Conservation (phyloP, 1,140 invertebrate species). For the Metopolophium dirhodum region DNA sequence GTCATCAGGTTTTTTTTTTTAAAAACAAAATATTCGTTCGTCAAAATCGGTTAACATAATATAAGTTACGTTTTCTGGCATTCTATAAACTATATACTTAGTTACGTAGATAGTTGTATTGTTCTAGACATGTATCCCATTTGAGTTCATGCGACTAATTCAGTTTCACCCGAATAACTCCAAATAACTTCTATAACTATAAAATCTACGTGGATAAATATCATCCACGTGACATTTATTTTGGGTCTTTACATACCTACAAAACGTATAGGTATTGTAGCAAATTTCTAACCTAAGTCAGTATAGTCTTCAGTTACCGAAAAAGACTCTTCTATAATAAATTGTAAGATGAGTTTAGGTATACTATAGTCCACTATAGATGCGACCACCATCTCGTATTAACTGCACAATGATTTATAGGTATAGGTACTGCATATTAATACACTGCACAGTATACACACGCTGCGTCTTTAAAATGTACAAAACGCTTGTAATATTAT, state of each 20-base stretch:
- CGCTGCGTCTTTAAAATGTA: too few relatives aligned
- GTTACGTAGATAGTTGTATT: background rate
- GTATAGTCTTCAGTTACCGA: too few relatives aligned
- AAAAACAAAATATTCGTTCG: background rate
- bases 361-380: too few relatives aligned
- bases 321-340: too few relatives aligned
- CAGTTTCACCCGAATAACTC: background rate
- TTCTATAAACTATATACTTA: background rate
- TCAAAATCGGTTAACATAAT: background rate
- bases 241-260: background rate
- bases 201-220: background rate
- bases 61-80: background rate
- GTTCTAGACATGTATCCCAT: background rate
- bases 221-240: background rate
- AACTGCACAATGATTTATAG: too few relatives aligned
- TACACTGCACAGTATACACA: too few relatives aligned
- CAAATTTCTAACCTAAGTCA: too few relatives aligned
- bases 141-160: background rate
- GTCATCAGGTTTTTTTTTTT: background rate
- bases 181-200: background rate
- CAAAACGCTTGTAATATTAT: too few relatives aligned
- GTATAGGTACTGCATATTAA: too few relatives aligned
- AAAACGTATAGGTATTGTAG: background rate
- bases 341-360: too few relatives aligned
- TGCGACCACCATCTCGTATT: too few relatives aligned